Evolutionary conservation across 2,888 invertebrate genomes (phyloP).

Genomic region (Ecliptopera silaceata): DNA sequence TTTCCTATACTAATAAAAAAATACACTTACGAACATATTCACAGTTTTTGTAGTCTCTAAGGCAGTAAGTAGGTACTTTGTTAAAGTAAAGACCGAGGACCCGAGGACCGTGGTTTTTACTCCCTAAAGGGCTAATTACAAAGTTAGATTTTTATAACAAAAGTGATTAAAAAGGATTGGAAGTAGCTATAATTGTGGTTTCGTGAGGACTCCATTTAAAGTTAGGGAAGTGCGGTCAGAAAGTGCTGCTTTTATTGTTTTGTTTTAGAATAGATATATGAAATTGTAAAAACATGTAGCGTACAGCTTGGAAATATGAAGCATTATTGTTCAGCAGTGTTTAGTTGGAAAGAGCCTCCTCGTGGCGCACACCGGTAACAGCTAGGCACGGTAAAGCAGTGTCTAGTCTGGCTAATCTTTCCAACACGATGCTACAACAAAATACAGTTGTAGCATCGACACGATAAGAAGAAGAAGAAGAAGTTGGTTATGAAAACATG

Average conservation of each 20-base stretch:
- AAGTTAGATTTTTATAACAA: slow-evolving; percentile 60
- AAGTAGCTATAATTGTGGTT: slow-evolving; percentile 13
- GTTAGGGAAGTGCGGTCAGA: slow-evolving; percentile 3
- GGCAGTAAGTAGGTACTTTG: slow-evolving; percentile 49
- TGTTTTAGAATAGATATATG: not conserved
- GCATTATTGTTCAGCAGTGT: no score
- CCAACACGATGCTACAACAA: no score
- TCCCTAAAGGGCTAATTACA: slow-evolving; percentile 64
- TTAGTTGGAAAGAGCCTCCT: no score
- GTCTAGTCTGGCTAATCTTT: no score
- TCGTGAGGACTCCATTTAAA: slow-evolving; percentile 7
- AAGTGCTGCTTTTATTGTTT: slow-evolving; percentile 1
- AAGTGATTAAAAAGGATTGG: slow-evolving; percentile 35
- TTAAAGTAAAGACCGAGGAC: slow-evolving; percentile 48
- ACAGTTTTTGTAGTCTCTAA: slow-evolving; percentile 31
- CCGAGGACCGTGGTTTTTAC: slow-evolving; percentile 53
- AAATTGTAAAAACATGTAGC: not conserved
- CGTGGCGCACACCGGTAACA: no score
- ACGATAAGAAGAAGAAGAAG: no score
- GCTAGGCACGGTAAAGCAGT: no score
- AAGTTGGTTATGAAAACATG: no score
- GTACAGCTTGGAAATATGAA: no score
- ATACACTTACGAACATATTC: slow-evolving; percentile 24
- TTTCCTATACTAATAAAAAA: no score
- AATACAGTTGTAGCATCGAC: no score